phyloP scores from a whole-genome alignment of 37 sponge, comb jelly and placozoan species.

The Tethya wilhelma region DNA sequence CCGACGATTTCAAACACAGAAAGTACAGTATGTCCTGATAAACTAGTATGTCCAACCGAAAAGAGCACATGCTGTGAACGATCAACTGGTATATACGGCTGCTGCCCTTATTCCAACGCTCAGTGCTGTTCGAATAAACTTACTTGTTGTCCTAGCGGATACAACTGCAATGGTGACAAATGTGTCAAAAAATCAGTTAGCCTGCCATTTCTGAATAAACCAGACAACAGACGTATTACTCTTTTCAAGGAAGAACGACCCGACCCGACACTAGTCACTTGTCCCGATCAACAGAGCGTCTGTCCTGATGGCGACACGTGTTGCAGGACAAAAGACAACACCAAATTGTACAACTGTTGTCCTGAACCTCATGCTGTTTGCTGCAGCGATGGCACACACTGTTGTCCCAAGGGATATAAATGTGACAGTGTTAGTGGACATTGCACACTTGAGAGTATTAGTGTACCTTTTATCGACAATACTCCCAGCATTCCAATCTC shows the following conservation, averaged over 20 bases:
- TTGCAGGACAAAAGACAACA: constrained; percentile 31
- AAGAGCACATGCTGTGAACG: neutral
- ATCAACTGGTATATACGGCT: constrained; percentile 63
- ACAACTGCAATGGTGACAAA: constrained; percentile 59
- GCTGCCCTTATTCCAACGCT: constrained; percentile 75
- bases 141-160: constrained; percentile 79
- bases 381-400: constrained; percentile 58
- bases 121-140: constrained; percentile 71
- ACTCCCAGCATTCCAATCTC: too few species aligned
- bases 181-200: too few species aligned
- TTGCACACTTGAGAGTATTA: too few species aligned
- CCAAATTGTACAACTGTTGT: constrained; percentile 73
- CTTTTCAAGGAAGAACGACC: neutral
- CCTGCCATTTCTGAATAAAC: too few species aligned
- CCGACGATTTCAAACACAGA: too few species aligned
- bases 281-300: neutral
- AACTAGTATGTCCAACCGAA: too few species aligned
- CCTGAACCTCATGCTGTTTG: constrained; percentile 70
- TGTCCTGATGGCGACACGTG: constrained; percentile 81
- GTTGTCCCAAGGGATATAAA: constrained; percentile 59
- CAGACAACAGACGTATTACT: too few species aligned
- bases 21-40: too few species aligned
- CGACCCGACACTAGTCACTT: neutral
- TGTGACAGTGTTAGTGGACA: constrained; percentile 49
- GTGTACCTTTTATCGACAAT: neutral